phyloP scores from a whole-genome alignment of 2,113 vertebrate genomes.

The Balaenoptera acutorostrata region DNA sequence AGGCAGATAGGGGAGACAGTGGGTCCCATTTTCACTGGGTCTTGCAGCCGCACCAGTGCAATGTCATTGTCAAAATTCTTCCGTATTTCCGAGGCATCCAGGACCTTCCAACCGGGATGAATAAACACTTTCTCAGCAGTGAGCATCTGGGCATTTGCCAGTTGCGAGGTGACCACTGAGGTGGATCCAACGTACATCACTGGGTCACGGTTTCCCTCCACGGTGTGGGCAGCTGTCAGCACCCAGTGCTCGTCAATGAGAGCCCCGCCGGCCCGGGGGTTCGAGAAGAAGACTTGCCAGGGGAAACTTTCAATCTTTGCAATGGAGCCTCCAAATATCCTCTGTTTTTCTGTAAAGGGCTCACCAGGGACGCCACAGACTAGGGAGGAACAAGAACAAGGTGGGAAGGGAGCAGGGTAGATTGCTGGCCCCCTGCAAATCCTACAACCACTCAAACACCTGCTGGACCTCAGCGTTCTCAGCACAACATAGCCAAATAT shows the following conservation, averaged over 20 bases:
- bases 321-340: conserved; percentile 77
- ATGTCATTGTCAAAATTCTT: conserved; percentile 82
- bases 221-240: conserved; percentile 82
- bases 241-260: conserved; percentile 85
- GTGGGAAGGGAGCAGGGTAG: background rate
- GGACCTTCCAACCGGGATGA: conserved; percentile 73
- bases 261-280: conserved; percentile 74
- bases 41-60: conserved; percentile 77
- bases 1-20: conserved; percentile 80
- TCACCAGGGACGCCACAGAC: conserved; percentile 80
- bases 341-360: background rate
- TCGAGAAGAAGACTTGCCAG: conserved; percentile 80
- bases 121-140: conserved; percentile 68
- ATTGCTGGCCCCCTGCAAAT: background rate
- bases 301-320: conserved; percentile 79
- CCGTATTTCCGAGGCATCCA: background rate
- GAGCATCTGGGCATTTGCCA: background rate
- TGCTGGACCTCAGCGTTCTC: background rate
- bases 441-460: background rate
- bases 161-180: background rate
- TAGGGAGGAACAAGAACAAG: conserved; percentile 41
- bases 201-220: conserved; percentile 56
- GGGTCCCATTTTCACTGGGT: conserved; percentile 77
- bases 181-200: conserved; percentile 75
- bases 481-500: background rate